Evolutionary conservation across 2,113 vertebrate genomes (phyloP).

Genomic region (Anas platyrhynchos): DNA sequence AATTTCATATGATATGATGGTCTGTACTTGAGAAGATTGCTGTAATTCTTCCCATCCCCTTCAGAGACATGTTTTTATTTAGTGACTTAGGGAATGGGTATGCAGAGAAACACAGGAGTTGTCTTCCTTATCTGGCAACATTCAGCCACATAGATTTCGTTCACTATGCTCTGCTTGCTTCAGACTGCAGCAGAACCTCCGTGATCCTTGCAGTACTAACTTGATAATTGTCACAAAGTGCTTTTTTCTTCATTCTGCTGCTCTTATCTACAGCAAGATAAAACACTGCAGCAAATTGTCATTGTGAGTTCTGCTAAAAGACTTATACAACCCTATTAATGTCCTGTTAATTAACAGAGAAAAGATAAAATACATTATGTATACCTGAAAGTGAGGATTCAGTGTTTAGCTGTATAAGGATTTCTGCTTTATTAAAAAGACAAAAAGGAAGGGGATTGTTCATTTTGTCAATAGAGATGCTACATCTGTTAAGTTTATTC

Average conservation of each 20-base stretch:
- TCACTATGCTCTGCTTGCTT: background rate
- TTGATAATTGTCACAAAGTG: background rate
- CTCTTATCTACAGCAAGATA: background rate
- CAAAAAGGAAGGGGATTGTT: fast-evolving
- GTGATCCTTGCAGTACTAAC: background rate
- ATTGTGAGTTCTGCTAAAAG: background rate
- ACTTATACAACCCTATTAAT: background rate
- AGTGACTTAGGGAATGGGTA: background rate
- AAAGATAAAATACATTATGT: background rate
- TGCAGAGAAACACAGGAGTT: background rate
- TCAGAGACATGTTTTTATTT: background rate
- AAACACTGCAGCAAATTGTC: background rate
- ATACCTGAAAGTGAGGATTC: background rate
- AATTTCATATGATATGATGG: background rate
- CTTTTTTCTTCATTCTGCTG: background rate
- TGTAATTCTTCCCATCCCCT: background rate
- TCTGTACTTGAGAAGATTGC: background rate
- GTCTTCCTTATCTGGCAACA: background rate
- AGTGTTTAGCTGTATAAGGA: background rate
- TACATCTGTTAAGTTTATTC: background rate
- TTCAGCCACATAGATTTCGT: background rate
- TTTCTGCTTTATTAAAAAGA: background rate
- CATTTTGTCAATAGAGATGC: background rate
- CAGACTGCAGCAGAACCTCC: background rate
- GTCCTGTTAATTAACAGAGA: background rate